Conservation (phyloP, 2,888 invertebrate genomes). For the Koerneria pararmatus region DNA sequence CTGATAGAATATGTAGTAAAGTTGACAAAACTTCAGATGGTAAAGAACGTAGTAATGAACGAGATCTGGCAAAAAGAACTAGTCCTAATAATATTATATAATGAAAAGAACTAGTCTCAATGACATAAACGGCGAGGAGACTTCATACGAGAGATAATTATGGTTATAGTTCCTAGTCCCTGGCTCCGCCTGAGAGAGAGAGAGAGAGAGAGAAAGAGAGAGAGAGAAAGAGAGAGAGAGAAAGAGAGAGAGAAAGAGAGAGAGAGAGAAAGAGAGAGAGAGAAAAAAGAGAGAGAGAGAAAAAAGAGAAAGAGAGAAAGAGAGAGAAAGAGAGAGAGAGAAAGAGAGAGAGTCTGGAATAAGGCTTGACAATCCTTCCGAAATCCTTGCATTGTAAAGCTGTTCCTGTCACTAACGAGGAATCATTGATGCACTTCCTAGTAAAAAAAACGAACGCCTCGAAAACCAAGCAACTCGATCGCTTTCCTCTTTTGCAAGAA, state of each 20-base stretch:
- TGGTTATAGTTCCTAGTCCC: too few relatives aligned
- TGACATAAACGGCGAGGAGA: too few relatives aligned
- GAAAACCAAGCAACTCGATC: background rate
- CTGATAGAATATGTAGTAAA: too few relatives aligned
- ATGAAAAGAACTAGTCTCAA: too few relatives aligned
- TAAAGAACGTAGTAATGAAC: too few relatives aligned
- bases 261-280: background rate
- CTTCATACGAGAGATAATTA: too few relatives aligned
- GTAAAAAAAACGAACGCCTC: background rate
- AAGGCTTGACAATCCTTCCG: conserved; percentile 9
- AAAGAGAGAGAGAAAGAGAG: background rate
- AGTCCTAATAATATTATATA: too few relatives aligned
- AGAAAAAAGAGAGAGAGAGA: background rate
- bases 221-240: background rate
- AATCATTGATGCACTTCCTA: conserved; percentile 1
- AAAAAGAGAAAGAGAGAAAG: background rate
- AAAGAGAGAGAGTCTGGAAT: conserved; percentile 18
- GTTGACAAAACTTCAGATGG: too few relatives aligned
- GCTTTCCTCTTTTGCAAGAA: too few relatives aligned
- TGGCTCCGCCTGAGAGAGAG: conserved; percentile 14
- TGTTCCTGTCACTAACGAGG: too few relatives aligned
- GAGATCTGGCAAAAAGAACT: too few relatives aligned
- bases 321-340: background rate
- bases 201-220: background rate
- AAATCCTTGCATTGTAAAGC: conserved; percentile 6